Evolutionary conservation across 2,113 vertebrate species (phyloP).

Genomic region (Rhynchomys soricoides): DNA sequence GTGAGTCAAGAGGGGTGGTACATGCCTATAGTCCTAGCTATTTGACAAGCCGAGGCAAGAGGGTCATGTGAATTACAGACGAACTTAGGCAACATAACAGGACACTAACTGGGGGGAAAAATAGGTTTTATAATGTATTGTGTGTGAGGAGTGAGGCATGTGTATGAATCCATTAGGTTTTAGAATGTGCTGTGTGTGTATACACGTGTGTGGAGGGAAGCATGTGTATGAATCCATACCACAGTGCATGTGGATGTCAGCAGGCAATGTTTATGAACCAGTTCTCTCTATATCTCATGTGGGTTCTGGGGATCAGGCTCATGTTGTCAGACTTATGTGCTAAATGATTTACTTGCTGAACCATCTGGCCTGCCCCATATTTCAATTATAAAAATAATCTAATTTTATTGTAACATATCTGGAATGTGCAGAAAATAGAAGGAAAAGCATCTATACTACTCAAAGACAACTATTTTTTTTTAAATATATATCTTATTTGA

Average conservation of each 20-base stretch:
- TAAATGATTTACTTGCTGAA: not conserved
- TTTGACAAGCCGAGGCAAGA: not conserved
- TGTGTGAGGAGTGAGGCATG: not conserved
- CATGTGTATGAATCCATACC: not conserved
- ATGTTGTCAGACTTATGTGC: not conserved
- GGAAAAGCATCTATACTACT: not conserved
- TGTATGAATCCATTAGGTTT: not conserved
- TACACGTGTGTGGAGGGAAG: too few relatives aligned
- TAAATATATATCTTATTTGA: not conserved
- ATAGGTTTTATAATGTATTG: not conserved
- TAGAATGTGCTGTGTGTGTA: not conserved
- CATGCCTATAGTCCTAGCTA: not conserved
- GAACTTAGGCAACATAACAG: not conserved
- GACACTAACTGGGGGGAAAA: not conserved
- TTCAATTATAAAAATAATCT: not conserved
- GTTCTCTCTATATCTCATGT: not conserved
- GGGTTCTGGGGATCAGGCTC: not conserved
- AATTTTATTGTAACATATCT: not conserved
- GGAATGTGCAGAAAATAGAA: slow-evolving; percentile 22
- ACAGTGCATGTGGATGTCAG: not conserved
- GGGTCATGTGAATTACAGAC: not conserved
- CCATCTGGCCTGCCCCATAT: not conserved
- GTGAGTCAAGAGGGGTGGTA: not conserved
- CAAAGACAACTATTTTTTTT: not conserved
- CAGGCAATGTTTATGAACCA: not conserved